Conservation (phyloP, 53 echinoderm and acorn worm species). For the Patiria pectinifera region DNA sequence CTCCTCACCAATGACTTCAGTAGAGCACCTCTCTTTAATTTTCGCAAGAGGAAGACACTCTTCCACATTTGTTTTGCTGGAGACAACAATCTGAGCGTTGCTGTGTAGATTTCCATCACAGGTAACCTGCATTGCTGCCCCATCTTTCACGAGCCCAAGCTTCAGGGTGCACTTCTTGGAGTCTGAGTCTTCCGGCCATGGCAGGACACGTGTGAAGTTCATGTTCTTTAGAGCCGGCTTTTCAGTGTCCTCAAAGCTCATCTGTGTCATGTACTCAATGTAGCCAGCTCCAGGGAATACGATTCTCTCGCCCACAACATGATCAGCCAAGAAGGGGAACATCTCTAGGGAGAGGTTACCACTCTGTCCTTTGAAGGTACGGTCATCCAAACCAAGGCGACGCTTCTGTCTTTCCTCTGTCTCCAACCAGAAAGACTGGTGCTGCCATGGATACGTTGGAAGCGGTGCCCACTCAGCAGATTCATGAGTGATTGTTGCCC, state of each 20-base stretch:
- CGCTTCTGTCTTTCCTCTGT: conserved; percentile 83
- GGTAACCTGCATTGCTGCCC: conserved; percentile 68
- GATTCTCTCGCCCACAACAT: conserved; percentile 65
- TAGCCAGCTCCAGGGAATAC: conserved; percentile 88
- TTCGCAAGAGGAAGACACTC: conserved; percentile 44
- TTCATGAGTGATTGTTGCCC: conserved; percentile 74
- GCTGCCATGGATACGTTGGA: conserved; percentile 96
- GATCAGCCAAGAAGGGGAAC: conserved; percentile 88
- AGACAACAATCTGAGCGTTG: conserved; percentile 50
- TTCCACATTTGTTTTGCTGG: conserved; percentile 32
- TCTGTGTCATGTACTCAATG: conserved; percentile 81
- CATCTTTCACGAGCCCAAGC: conserved; percentile 70
- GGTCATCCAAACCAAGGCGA: conserved; percentile 90
- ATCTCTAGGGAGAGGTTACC: conserved; percentile 81
- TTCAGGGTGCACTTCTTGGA: conserved; percentile 58
- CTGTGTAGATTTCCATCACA: conserved; percentile 66
- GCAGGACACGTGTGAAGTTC: conserved; percentile 63
- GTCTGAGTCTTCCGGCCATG: conserved; percentile 73
- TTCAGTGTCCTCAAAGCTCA: conserved; percentile 67
- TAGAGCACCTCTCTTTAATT: conserved; percentile 64
- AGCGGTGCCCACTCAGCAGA: conserved; percentile 81
- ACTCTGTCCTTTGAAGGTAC: conserved; percentile 88
- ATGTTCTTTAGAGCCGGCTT: conserved; percentile 70
- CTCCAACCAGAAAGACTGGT: conserved; percentile 82
- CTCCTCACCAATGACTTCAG: conserved; percentile 62